phyloP scores from a whole-genome alignment of 1,140 invertebrate species.

The Drosophila subpulchrella region DNA sequence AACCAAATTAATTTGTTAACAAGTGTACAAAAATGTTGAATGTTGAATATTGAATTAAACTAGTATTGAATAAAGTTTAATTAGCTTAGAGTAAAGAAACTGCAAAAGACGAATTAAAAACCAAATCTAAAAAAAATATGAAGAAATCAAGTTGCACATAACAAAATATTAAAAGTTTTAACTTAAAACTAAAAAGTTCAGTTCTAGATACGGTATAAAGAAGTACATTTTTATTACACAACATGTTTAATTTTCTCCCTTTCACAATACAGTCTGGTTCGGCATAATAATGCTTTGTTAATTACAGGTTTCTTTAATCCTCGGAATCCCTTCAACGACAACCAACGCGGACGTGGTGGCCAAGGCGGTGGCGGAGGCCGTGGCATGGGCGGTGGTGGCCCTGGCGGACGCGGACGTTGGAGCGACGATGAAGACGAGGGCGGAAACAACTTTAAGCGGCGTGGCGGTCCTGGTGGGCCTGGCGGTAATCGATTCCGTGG shows the following conservation, averaged over 20 bases:
- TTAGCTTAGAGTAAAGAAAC: no score
- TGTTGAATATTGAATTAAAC: no score
- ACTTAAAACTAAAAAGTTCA: no score
- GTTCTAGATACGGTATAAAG: no score
- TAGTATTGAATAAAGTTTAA: neutral
- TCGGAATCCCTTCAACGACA: constrained; percentile 82
- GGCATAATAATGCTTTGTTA: neutral
- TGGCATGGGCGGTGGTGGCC: constrained; percentile 63
- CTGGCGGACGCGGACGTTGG: constrained; percentile 54
- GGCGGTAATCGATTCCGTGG: constrained; percentile 71
- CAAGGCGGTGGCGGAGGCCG: constrained; percentile 83
- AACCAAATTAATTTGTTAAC: neutral
- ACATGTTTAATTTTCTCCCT: no score
- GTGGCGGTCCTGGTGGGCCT: constrained; percentile 62
- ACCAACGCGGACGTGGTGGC: constrained; percentile 78
- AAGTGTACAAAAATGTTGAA: neutral
- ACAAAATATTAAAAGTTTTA: no score
- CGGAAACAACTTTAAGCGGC: constrained; percentile 71
- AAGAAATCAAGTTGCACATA: no score
- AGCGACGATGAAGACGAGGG: constrained; percentile 75
- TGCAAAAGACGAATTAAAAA: no score
- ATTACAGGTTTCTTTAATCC: constrained; percentile 84
- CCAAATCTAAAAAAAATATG: no score
- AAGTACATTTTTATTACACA: no score
- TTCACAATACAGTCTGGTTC: neutral